Evolutionary conservation across 2,888 invertebrate genomes (phyloP).

Genomic region (Drosophila mimetica): DNA sequence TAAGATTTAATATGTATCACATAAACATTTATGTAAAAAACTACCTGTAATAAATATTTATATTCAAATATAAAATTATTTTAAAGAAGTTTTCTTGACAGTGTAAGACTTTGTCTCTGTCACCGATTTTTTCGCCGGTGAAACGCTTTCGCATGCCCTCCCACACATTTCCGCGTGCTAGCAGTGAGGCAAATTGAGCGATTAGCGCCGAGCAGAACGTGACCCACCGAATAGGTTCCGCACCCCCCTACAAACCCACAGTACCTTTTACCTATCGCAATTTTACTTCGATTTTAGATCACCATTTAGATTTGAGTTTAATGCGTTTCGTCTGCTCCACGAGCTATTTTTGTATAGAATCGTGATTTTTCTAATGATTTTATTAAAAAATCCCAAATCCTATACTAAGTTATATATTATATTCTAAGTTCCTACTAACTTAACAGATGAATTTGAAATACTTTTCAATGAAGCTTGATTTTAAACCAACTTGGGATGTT

Average conservation of each 20-base stretch:
- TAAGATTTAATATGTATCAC: too few relatives aligned
- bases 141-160: constrained; percentile 45
- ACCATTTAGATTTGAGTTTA: constrained; percentile 69
- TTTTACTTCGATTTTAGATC: constrained; percentile 69
- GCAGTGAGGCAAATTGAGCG: constrained; percentile 63
- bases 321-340: constrained; percentile 57
- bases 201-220: constrained; percentile 62
- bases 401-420: too few relatives aligned
- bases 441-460: too few relatives aligned
- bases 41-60: too few relatives aligned
- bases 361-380: constrained; percentile 41
- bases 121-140: constrained; percentile 11
- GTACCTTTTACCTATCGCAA: constrained; percentile 39
- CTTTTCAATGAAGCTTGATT: not conserved
- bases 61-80: not conserved
- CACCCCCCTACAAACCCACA: not conserved
- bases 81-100: not conserved
- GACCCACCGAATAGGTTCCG: constrained; percentile 36
- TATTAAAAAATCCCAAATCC: constrained; percentile 27
- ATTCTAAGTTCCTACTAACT: too few relatives aligned
- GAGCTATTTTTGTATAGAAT: constrained; percentile 30
- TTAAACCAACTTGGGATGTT: too few relatives aligned
- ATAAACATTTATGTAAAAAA: too few relatives aligned
- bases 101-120: not conserved
- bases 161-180: constrained; percentile 68